Evolutionary conservation across 2,888 invertebrate genomes (phyloP), one percentile per base, ranked within the genome.

Genomic region (Alviniconcha strummeri): DNA sequence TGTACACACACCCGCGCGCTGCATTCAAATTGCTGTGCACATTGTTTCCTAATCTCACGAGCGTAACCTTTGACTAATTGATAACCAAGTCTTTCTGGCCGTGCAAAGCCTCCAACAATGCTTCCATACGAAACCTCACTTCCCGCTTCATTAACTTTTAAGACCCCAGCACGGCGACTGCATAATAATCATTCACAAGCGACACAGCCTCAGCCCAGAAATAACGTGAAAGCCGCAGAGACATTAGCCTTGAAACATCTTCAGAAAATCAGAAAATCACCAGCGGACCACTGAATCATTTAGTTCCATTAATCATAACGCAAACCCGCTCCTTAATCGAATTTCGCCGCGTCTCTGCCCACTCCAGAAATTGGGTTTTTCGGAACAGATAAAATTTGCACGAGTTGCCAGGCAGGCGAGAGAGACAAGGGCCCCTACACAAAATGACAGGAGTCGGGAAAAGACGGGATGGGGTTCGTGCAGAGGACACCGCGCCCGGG

Each of bases 261-360:
- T 60, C 19, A 78, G 64, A 78, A 36, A 78, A 78, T 78, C 78
- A 78, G 15, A 57, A 60, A 78, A 57, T 77, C 78, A 78, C 17
- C 78, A 19, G 7, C 75, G 55, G 13, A 11, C 57, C 56, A 78
- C 36, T 78, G 78, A 78, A 64, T 78, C 78, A 78, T 78, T 78
- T 57, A 52, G 52, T 64, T 64, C 78, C 78, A 78, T 78, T 78
- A 78, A 78, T 78, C 78, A 78, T 78, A 60, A 78, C 57, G 64
- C 60, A 15, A 15, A 9, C 78, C 64, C 52, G 56, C 76, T 17
- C 55, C 75, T 78, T 78, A 78, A 78, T 78, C 78, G 78, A 78
- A 78, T 78, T 57, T 36, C 11, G 78, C 19, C 78, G 78, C 60
- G 36, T 64, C 60, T 36, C 78, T 78, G 78, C 78, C 78, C 60